Evolutionary conservation across 2,888 invertebrate genomes (phyloP).

Genomic region (Hypselothyrea guttata): DNA sequence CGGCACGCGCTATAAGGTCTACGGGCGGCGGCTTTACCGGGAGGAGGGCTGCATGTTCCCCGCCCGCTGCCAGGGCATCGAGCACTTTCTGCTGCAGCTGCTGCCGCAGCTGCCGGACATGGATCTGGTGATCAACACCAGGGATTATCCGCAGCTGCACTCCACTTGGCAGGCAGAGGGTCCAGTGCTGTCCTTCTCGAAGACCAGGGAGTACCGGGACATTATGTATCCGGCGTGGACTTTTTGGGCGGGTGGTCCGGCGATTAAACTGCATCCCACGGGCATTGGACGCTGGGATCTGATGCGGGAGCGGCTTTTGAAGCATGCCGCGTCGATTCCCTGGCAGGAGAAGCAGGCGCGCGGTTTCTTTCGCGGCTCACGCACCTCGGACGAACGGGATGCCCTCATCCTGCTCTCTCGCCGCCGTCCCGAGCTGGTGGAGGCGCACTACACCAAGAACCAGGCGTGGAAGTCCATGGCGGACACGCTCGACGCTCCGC

Average conservation of each 20-base stretch:
- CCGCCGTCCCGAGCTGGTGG: conserved; percentile 88
- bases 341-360: conserved; percentile 90
- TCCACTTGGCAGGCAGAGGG: conserved; percentile 39
- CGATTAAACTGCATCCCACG: conserved; percentile 94
- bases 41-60: conserved; percentile 95
- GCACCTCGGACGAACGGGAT: conserved; percentile 96
- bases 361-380: conserved; percentile 96
- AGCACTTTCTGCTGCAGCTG: conserved; percentile 90
- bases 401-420: conserved; percentile 92
- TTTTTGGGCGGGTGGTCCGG: conserved; percentile 99
- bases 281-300: conserved; percentile 97
- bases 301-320: conserved; percentile 88
- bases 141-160: conserved; percentile 94
- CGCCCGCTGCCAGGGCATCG: conserved; percentile 93
- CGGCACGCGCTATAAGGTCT: conserved; percentile 92
- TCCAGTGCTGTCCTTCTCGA: conserved; percentile 98
- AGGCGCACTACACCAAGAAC: conserved; percentile 98
- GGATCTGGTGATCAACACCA: conserved; percentile 93
- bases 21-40: conserved; percentile 90
- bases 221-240: conserved; percentile 98
- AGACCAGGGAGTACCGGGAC: conserved; percentile 91
- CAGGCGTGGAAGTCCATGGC: conserved; percentile 98
- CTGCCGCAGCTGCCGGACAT: conserved; percentile 89
- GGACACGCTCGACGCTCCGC: conserved; percentile 93
- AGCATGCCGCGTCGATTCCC: conserved; percentile 85